Evolutionary conservation across 2,113 vertebrate genomes (phyloP), one percentile per base, ranked within the genome.

Genomic region (Podilymbus podiceps): DNA sequence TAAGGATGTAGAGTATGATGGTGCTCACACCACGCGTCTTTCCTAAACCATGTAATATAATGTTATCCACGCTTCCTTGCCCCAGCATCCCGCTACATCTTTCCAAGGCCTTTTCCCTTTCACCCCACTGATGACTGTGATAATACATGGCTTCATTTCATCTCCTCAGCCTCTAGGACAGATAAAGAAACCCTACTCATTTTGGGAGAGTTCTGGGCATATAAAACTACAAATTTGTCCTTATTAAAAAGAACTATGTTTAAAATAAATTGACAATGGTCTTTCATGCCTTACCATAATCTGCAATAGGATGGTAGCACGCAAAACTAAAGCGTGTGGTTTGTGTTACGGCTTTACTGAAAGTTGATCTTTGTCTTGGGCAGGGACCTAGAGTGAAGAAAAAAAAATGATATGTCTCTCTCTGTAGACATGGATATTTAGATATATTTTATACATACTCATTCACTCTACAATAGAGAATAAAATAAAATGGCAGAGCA

Each of bases 271-370:
- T 0, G 2, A 25, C 11, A 53, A 25, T 28, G 35, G 10, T 42
- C 15, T 78, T 71, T 64, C 31, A 14, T 59, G 66, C 15, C 97
- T 96, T 93, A 98, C 98, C 97, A 22, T 98, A 98, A 89, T 98
- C 97, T 1, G 77, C 93, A 22, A 35, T 33, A 42, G 97, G 95
- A 0, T 89, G 6, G 30, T 95, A 98, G 83, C 98, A 98, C 12
- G 40, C 97, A 77, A 96, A 98, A 21, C 4, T 33, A 7, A 15
- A 47, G 0, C 98, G 97, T 3, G 96, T 86, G 5, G 4, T 44
- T 63, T 23, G 3, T 35, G 74, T 30, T 47, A 97, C 15, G 0
- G 42, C 18, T 91, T 93, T 96, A 62, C 89, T 97, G 72, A 98
- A 98, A 69, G 98, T 98, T 25, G 96, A 95, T 91, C 85, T 98